A percentile compares a stretch with the other conserved stretches of the same genome.
Conservation (phyloP, 2,888 invertebrate genomes). For the Tiliacea citrago region DNA sequence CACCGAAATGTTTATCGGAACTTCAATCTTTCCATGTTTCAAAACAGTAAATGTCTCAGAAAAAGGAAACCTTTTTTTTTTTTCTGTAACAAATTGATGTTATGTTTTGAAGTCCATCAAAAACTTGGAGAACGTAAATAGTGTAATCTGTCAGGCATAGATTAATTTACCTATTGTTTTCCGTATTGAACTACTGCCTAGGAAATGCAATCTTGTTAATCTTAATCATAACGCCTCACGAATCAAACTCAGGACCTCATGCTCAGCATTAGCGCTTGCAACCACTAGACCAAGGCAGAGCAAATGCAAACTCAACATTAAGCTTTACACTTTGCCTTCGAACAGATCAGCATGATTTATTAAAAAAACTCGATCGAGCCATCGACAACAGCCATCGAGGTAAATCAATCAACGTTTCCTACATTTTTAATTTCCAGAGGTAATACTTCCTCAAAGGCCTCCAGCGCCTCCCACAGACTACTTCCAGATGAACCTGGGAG, state of each 20-base stretch:
- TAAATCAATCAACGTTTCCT: not conserved
- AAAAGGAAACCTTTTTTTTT: not conserved
- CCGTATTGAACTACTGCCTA: not conserved
- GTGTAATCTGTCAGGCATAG: not conserved
- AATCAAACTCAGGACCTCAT: no score
- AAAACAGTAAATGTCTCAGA: not conserved
- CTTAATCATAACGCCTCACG: no score
- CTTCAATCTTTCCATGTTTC: not conserved
- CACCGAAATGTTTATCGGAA: not conserved
- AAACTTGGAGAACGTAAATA: not conserved
- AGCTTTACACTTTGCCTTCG: not conserved
- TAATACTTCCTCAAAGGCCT: conserved; percentile 96
- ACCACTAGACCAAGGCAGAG: no score
- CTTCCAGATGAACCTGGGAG: conserved; percentile 96
- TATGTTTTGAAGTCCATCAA: not conserved
- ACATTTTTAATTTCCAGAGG: conserved; percentile 91
- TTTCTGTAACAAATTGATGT: not conserved
- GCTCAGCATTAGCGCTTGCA: no score
- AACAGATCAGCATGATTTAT: not conserved
- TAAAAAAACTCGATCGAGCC: not conserved
- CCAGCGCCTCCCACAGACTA: conserved; percentile 97
- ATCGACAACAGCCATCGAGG: not conserved
- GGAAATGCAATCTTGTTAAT: not conserved
- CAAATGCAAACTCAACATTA: not conserved
- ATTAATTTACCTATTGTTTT: not conserved